These are phyloP conservation scores for Mionectes olivaceus DNA, from an alignment of 2,797 vertebrate species.

Conservation along the genomic window DNA sequence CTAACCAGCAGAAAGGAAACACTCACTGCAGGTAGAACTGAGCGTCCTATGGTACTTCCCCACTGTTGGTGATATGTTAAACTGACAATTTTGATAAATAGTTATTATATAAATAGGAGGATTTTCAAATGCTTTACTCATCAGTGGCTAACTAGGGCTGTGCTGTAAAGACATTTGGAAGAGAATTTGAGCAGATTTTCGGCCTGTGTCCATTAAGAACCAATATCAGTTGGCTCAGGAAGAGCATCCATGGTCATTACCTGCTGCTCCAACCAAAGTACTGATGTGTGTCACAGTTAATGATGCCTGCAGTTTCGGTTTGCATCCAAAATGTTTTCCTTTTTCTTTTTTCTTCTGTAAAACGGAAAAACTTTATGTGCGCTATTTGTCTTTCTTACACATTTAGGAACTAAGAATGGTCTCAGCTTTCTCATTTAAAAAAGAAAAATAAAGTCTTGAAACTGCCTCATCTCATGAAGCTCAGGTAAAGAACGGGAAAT, in stretches of 20 bases:
- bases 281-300: slow-evolving; percentile 1
- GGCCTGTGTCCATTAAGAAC: not conserved
- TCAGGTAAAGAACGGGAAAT: not conserved
- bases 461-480: not conserved
- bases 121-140: slow-evolving; percentile 7
- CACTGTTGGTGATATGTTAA: not conserved
- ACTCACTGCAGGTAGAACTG: not conserved
- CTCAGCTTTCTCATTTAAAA: not conserved
- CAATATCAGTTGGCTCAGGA: not conserved
- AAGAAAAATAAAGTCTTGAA: not conserved
- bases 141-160: not conserved
- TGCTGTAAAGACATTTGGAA: not conserved
- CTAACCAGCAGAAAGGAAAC: not conserved
- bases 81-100: slow-evolving; percentile 14
- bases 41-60: not conserved
- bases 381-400: not conserved
- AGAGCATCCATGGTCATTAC: not conserved
- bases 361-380: not conserved
- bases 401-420: not conserved
- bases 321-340: not conserved
- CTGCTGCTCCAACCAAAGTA: not conserved
- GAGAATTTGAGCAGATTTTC: slow-evolving; percentile 20
- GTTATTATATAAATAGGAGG: not conserved
- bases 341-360: not conserved
- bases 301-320: slow-evolving; percentile 2